A percentile compares a stretch with the other conserved stretches of the same genome.
Evolutionary conservation across 2,113 vertebrate genomes (phyloP).

Genomic region (Eira barbara): DNA sequence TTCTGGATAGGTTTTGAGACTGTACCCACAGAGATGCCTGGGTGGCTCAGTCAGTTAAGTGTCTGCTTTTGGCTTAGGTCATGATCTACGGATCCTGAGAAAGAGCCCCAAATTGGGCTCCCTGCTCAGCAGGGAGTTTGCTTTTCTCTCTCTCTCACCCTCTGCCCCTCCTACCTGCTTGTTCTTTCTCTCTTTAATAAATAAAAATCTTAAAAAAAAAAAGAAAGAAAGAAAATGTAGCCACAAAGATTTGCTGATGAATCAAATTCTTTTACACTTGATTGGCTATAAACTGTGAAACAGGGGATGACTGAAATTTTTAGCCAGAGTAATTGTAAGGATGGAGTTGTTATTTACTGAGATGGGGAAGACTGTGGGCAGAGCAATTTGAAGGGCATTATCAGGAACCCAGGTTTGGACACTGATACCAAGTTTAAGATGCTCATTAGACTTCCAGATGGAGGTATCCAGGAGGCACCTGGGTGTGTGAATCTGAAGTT

Average conservation of each 20-base stretch:
- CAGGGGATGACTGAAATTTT: neutral
- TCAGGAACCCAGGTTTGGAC: neutral
- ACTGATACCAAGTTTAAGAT: neutral
- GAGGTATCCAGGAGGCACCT: neutral
- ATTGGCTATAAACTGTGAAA: neutral
- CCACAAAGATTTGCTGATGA: neutral
- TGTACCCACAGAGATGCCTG: neutral
- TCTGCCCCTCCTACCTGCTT: too few relatives aligned
- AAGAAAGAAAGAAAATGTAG: neutral
- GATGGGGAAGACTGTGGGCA: neutral
- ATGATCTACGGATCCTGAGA: too few relatives aligned
- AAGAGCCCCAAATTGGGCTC: too few relatives aligned
- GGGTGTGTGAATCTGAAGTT: neutral
- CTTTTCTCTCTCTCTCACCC: too few relatives aligned
- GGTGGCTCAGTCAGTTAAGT: too few relatives aligned
- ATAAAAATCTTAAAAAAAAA: too few relatives aligned
- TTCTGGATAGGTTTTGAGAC: neutral
- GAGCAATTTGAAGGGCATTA: neutral
- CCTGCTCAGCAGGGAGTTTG: too few relatives aligned
- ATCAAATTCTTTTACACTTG: neutral
- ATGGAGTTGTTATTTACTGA: neutral
- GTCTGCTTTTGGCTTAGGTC: too few relatives aligned
- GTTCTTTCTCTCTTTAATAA: too few relatives aligned
- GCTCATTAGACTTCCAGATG: neutral
- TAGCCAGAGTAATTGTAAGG: neutral